Evolutionary conservation across 2,113 vertebrate species (phyloP).

Genomic region (Dasyornis broadbenti): DNA sequence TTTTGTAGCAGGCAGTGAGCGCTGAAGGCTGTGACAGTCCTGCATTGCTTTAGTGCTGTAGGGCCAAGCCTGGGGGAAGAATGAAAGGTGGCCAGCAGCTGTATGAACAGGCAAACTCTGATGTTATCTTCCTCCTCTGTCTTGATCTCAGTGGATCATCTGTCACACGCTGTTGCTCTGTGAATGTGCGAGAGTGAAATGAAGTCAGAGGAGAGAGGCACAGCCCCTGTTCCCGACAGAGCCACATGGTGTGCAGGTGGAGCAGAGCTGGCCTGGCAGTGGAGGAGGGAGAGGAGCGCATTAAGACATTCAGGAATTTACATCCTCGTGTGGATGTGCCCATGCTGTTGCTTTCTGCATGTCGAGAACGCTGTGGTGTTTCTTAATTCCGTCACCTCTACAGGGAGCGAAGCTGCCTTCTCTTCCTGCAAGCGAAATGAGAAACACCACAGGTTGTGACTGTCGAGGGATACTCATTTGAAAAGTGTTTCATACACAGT

Average conservation of each 20-base stretch:
- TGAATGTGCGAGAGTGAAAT: not conserved
- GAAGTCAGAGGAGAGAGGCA: not conserved
- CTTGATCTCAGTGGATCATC: not conserved
- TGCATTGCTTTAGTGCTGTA: not conserved
- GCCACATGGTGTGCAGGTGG: conserved; percentile 22
- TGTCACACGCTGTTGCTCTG: not conserved
- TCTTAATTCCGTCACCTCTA: not conserved
- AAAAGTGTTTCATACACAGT: not conserved
- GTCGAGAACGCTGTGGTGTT: not conserved
- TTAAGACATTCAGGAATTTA: not conserved
- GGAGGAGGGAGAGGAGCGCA: not conserved
- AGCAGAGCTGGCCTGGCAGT: not conserved
- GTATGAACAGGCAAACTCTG: not conserved
- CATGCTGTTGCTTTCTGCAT: not conserved
- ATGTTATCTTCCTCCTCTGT: not conserved
- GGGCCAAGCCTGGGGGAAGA: not conserved
- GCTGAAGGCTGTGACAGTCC: not conserved
- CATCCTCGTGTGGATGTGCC: not conserved
- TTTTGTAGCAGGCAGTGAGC: not conserved
- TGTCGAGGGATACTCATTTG: not conserved
- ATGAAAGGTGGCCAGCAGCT: conserved; percentile 32
- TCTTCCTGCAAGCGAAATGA: not conserved
- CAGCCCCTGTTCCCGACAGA: not conserved
- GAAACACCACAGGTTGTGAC: not conserved
- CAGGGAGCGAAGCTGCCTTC: not conserved